Conservation (phyloP, 1,140 invertebrate species). For the Drosophila ironensis region DNA sequence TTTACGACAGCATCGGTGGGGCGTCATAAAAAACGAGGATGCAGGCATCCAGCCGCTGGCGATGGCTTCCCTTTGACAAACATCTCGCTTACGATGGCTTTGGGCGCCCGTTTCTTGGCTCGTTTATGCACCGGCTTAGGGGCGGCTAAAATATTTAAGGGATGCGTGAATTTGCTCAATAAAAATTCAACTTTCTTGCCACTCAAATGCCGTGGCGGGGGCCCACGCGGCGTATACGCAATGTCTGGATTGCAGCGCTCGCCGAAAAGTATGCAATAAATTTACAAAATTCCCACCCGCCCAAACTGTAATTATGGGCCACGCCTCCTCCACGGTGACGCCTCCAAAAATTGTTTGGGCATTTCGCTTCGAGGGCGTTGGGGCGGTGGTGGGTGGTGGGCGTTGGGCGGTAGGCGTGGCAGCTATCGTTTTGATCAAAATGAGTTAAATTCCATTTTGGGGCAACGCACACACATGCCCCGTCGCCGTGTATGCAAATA, state of each 20-base stretch:
- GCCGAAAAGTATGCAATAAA: conserved; percentile 64
- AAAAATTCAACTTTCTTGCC: conserved; percentile 48
- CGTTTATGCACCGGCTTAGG: conserved; percentile 27
- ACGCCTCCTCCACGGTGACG: neutral
- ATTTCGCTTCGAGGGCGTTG: too few species aligned
- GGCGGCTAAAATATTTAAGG: too few species aligned
- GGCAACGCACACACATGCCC: neutral
- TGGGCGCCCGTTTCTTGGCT: neutral
- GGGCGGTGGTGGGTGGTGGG: too few species aligned
- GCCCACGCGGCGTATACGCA: conserved; percentile 41
- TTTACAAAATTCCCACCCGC: conserved; percentile 21
- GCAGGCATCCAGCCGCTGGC: too few species aligned
- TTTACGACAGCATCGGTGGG: conserved; percentile 23
- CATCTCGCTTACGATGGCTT: conserved; percentile 6
- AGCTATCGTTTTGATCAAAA: conserved; percentile 37
- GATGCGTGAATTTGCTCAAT: conserved; percentile 48
- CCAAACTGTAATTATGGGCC: conserved; percentile 13
- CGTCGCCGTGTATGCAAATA: conserved; percentile 22
- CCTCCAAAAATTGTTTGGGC: neutral
- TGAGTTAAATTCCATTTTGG: conserved; percentile 42
- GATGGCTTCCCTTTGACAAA: conserved; percentile 29
- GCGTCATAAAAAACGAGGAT: conserved; percentile 11
- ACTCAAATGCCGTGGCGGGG: conserved; percentile 2
- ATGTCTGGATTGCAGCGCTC: conserved; percentile 28
- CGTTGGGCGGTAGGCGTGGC: conserved; percentile 14